Conservation (phyloP, 2,113 vertebrate species). For the Corvus cornix region DNA sequence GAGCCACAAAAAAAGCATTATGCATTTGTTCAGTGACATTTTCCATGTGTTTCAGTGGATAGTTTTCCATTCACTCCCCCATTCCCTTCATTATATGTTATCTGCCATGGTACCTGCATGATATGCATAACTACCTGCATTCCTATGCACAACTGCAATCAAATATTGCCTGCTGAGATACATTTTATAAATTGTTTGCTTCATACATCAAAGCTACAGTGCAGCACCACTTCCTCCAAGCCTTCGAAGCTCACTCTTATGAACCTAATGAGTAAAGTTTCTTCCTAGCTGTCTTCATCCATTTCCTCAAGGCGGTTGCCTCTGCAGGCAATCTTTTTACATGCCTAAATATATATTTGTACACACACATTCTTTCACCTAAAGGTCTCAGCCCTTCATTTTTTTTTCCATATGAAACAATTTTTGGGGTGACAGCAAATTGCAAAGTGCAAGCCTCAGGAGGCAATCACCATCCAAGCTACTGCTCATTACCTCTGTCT, state of each 20-base stretch:
- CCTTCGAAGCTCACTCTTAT: neutral
- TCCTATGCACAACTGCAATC: neutral
- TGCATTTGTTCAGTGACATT: neutral
- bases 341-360: neutral
- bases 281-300: neutral
- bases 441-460: neutral
- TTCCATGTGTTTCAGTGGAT: neutral
- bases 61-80: neutral
- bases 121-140: neutral
- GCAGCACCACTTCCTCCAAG: neutral
- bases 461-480: neutral
- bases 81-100: neutral
- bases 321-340: neutral
- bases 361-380: neutral
- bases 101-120: neutral
- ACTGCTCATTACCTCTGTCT: neutral
- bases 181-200: neutral
- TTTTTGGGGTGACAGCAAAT: neutral
- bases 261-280: neutral
- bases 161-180: neutral
- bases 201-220: neutral
- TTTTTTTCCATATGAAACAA: neutral
- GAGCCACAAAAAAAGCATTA: neutral
- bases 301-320: neutral
- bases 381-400: neutral